Percentiles rank a stretch among this genome's conserved stretches.
These are phyloP conservation scores for Lochmaea crataegi DNA, from an alignment of 2,888 invertebrate species.

Conservation along the genomic window DNA sequence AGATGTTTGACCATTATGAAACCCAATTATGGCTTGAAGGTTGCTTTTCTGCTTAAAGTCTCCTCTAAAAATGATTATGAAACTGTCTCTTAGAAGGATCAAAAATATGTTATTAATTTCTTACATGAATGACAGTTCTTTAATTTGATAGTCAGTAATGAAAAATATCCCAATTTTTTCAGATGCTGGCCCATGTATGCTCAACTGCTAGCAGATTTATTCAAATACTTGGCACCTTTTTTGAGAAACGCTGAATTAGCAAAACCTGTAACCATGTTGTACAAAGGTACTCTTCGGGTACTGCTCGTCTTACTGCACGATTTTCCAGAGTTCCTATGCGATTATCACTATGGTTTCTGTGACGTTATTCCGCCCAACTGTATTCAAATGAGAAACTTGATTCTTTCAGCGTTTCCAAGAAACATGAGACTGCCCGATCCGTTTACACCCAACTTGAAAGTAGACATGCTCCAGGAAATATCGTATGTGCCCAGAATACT, in stretches of 20 bases:
- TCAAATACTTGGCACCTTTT: conserved; percentile 95
- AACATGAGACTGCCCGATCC: conserved; percentile 99
- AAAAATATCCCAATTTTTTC: conserved; percentile 4
- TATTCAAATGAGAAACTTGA: conserved; percentile 98
- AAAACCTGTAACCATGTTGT: conserved; percentile 91
- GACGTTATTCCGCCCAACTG: conserved; percentile 99
- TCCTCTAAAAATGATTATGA: too few species aligned
- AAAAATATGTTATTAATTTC: too few species aligned
- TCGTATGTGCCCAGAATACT: conserved; percentile 88
- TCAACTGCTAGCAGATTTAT: conserved; percentile 93
- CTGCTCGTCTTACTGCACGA: conserved; percentile 96
- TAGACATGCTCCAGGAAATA: conserved; percentile 91
- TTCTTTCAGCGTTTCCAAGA: conserved; percentile 96
- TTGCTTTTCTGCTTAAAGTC: too few species aligned
- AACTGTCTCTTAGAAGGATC: too few species aligned
- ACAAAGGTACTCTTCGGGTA: conserved; percentile 87
- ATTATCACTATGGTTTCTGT: conserved; percentile 99
- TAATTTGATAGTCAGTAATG: neutral
- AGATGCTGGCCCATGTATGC: conserved; percentile 96
- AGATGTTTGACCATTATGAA: too few species aligned
- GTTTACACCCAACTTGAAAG: conserved; percentile 96
- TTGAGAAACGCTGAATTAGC: conserved; percentile 96
- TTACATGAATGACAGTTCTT: too few species aligned
- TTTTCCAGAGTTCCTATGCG: conserved; percentile 99
- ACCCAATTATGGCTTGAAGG: too few species aligned